Evolutionary conservation across 2,113 vertebrate species (phyloP).

Genomic region (Thamnaconus septentrionalis): DNA sequence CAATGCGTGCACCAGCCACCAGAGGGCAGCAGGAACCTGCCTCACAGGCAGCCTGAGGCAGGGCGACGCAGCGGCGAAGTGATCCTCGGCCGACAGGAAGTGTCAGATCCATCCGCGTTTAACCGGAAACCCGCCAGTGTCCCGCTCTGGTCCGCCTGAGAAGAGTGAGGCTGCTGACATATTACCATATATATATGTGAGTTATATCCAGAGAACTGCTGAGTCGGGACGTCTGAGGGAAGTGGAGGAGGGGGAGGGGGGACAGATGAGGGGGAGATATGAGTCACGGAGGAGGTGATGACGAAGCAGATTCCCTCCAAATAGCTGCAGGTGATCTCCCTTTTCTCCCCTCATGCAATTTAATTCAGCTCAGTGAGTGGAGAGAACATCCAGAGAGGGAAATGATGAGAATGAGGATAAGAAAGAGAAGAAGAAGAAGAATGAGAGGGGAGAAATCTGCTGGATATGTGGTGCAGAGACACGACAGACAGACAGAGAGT

Average conservation of each 20-base stretch:
- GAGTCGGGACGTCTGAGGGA: slow-evolving; percentile 32
- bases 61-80: background rate
- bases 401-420: background rate
- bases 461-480: no score
- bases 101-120: no score
- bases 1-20: slow-evolving; percentile 23
- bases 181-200: no score
- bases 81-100: no score
- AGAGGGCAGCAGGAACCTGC: slow-evolving; percentile 38
- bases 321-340: slow-evolving; percentile 21
- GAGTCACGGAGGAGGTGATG: slow-evolving; percentile 56
- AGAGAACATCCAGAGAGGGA: no score
- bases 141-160: no score
- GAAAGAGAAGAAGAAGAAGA: no score
- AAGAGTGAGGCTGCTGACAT: no score
- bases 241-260: slow-evolving; percentile 3
- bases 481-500: no score
- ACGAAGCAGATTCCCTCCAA: slow-evolving; percentile 54
- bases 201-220: slow-evolving; percentile 15
- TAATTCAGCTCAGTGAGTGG: background rate
- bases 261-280: slow-evolving; percentile 1
- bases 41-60: background rate
- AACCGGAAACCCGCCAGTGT: no score
- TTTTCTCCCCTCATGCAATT: slow-evolving; percentile 7
- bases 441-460: no score